Conservation (phyloP, 2,888 invertebrate species). For the Drosophila siamana region DNA sequence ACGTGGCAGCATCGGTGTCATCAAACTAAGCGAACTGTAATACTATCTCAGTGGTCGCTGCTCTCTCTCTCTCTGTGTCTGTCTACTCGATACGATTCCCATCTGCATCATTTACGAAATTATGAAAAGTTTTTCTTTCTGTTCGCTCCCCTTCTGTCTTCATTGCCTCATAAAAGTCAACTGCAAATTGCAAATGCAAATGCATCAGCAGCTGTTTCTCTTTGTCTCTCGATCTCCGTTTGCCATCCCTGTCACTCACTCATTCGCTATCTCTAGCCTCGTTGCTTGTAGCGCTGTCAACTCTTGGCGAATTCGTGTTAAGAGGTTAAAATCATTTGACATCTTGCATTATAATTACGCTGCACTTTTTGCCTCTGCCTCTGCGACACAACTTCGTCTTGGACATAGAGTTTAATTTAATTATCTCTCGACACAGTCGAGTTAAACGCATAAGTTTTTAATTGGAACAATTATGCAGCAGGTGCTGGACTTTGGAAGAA, state of each 20-base stretch:
- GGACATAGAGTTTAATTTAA: constrained; percentile 41
- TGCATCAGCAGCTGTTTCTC: constrained; percentile 25
- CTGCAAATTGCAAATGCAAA: constrained; percentile 49
- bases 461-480: constrained; percentile 24
- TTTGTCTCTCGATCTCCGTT: constrained; percentile 11
- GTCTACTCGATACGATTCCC: constrained; percentile 30
- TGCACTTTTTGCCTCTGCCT: constrained; percentile 26
- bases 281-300: neutral
- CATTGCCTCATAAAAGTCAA: constrained; percentile 57
- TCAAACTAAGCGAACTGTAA: constrained; percentile 38
- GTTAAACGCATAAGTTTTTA: constrained; percentile 25
- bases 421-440: constrained; percentile 29
- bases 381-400: constrained; percentile 12
- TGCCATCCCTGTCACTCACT: neutral
- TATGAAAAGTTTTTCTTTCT: constrained; percentile 27
- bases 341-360: constrained; percentile 61
- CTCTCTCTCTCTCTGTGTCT: constrained; percentile 5
- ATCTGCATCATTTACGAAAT: constrained; percentile 45
- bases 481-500: constrained; percentile 12
- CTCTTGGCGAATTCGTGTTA: constrained; percentile 47
- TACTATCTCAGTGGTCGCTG: constrained; percentile 21
- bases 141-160: constrained; percentile 26
- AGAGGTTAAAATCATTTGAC: constrained; percentile 73
- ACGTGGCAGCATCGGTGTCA: constrained; percentile 53
- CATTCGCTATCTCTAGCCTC: constrained; percentile 6